phyloP scores from a whole-genome alignment of 2,113 vertebrate genomes.

The Phalacrocorax carbo region DNA sequence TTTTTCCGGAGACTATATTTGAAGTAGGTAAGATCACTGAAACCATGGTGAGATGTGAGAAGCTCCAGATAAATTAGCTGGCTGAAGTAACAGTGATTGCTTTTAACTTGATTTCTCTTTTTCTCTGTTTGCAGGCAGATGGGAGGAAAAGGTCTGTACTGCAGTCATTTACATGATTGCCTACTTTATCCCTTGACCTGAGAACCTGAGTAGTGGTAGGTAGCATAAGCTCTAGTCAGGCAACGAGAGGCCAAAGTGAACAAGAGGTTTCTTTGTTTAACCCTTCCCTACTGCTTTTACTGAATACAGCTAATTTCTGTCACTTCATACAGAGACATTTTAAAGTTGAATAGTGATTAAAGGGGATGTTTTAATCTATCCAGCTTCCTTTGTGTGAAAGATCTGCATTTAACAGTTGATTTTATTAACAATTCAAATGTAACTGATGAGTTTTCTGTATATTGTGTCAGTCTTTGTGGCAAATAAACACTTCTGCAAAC shows the following conservation, averaged over 20 bases:
- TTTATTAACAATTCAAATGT: constrained; percentile 23
- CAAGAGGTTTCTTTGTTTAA: constrained; percentile 4
- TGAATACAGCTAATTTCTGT: constrained; percentile 40
- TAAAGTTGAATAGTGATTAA: background rate
- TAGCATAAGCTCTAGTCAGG: background rate
- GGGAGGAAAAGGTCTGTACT: background rate
- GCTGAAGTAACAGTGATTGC: background rate
- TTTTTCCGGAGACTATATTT: constrained; percentile 22
- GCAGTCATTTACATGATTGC: constrained; percentile 47
- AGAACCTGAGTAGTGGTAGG: background rate
- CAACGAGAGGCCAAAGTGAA: background rate
- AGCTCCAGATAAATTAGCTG: constrained; percentile 29
- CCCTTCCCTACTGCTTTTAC: background rate
- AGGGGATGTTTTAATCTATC: background rate
- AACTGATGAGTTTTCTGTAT: background rate
- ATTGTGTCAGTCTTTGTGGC: background rate
- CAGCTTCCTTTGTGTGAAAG: constrained; percentile 14
- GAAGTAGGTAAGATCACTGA: constrained; percentile 30
- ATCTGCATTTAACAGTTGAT: background rate
- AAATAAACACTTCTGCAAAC: constrained; percentile 26
- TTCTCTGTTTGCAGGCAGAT: constrained; percentile 29
- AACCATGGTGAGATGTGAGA: background rate
- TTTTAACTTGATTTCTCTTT: constrained; percentile 9
- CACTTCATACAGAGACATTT: background rate
- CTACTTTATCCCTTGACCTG: constrained; percentile 27